phyloP scores from a whole-genome alignment of 2,888 invertebrate genomes.

The Pterostichus madidus region DNA sequence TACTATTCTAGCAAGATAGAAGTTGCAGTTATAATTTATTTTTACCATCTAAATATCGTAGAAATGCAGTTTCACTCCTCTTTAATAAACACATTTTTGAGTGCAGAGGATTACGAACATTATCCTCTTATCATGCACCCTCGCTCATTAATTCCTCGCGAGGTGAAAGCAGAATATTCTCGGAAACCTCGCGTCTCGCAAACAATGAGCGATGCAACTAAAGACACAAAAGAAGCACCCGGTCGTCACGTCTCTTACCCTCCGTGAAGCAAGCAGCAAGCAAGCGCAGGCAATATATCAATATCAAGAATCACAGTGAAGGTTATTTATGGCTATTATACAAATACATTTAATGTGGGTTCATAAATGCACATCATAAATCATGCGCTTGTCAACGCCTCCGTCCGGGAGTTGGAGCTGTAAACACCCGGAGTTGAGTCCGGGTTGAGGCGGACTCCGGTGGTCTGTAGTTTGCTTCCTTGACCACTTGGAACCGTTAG shows the following conservation, averaged over 20 bases:
- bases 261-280: neutral
- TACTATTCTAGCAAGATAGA: too few species aligned
- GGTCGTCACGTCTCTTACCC: neutral
- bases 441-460: neutral
- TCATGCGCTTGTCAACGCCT: slow-evolving; percentile 62
- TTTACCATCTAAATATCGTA: too few species aligned
- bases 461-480: neutral
- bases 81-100: too few species aligned
- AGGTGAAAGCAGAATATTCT: neutral
- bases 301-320: slow-evolving; percentile 65
- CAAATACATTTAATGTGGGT: slow-evolving; percentile 66
- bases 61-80: too few species aligned
- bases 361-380: slow-evolving; percentile 66
- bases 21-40: too few species aligned
- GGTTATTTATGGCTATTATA: slow-evolving; percentile 67
- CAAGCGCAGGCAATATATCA: slow-evolving; percentile 57
- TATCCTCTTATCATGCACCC: neutral
- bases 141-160: slow-evolving; percentile 19
- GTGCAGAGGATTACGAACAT: too few species aligned
- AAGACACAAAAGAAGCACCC: slow-evolving; percentile 18
- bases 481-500: neutral
- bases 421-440: slow-evolving; percentile 42
- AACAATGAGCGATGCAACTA: slow-evolving; percentile 13
- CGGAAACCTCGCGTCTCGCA: neutral
- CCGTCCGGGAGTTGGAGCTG: neutral